These are phyloP conservation scores for Euphydryas editha DNA, from an alignment of 2,888 invertebrate genomes.

Conservation along the genomic window DNA sequence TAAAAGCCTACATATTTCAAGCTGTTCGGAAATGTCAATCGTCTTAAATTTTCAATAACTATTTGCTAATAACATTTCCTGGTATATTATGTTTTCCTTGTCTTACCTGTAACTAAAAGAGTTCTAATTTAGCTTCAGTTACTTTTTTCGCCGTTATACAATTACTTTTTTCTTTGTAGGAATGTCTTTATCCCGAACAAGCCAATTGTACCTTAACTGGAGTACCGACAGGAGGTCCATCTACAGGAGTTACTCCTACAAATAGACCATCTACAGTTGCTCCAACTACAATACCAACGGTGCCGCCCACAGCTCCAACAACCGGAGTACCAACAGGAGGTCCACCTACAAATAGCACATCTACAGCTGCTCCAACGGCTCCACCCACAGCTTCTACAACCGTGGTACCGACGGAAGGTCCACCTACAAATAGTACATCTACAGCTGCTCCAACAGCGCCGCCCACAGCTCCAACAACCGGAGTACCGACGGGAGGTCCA, in stretches of 20 bases:
- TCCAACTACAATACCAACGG: slow-evolving; percentile 12
- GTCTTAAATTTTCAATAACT: too few relatives aligned
- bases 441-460: background rate
- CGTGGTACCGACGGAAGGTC: background rate
- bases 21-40: too few relatives aligned
- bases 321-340: background rate
- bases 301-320: background rate
- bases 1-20: too few relatives aligned
- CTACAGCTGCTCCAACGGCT: background rate
- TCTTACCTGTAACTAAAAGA: too few relatives aligned
- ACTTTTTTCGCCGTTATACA: too few relatives aligned
- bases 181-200: too few relatives aligned
- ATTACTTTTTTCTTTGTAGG: too few relatives aligned
- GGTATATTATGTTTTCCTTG: too few relatives aligned
- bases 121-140: too few relatives aligned
- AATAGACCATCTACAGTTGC: background rate
- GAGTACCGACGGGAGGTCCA: background rate
- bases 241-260: too few relatives aligned
- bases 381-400: background rate
- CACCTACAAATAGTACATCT: background rate
- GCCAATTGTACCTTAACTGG: too few relatives aligned
- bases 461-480: background rate
- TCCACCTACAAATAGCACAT: background rate
- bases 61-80: too few relatives aligned
- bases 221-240: background rate